A percentile compares a stretch with the other conserved stretches of the same genome.
phyloP scores from a whole-genome alignment of 1,140 invertebrate species.

The Caenorhabditis inopinata region DNA sequence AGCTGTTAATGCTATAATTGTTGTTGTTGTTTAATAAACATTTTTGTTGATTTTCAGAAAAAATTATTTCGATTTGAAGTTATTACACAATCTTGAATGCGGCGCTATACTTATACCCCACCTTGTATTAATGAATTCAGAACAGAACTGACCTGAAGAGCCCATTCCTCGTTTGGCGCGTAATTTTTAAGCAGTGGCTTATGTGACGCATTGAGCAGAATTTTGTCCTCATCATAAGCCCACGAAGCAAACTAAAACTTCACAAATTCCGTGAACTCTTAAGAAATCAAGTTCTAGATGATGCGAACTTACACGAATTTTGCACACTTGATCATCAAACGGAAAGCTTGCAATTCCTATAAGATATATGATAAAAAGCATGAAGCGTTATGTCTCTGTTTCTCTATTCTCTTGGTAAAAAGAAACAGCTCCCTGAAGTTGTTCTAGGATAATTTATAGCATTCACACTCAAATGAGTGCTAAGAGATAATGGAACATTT shows the following conservation, averaged over 20 bases:
- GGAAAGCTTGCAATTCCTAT: constrained; percentile 48
- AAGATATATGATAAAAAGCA: not conserved
- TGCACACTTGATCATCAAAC: constrained; percentile 51
- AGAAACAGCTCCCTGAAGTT: not conserved
- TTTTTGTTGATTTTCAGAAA: no score
- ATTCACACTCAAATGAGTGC: not conserved
- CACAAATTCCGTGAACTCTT: no score
- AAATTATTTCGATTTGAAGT: no score
- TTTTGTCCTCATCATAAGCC: constrained; percentile 52
- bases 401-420: not conserved
- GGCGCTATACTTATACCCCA: no score
- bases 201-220: constrained; percentile 46
- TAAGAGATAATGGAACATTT: not conserved
- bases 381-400: no score
- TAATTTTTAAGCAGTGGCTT: constrained; percentile 48
- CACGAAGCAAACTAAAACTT: constrained; percentile 51
- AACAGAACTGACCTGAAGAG: constrained; percentile 47
- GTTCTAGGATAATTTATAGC: constrained; percentile 24
- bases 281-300: not conserved
- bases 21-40: no score
- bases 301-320: constrained; percentile 24
- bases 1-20: no score
- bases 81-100: no score
- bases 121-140: no score
- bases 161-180: constrained; percentile 52